A percentile compares a stretch with the other conserved stretches of the same genome.
These are phyloP conservation scores for Vireo altiloquus DNA, from an alignment of 2,113 vertebrate species.

Conservation along the genomic window DNA sequence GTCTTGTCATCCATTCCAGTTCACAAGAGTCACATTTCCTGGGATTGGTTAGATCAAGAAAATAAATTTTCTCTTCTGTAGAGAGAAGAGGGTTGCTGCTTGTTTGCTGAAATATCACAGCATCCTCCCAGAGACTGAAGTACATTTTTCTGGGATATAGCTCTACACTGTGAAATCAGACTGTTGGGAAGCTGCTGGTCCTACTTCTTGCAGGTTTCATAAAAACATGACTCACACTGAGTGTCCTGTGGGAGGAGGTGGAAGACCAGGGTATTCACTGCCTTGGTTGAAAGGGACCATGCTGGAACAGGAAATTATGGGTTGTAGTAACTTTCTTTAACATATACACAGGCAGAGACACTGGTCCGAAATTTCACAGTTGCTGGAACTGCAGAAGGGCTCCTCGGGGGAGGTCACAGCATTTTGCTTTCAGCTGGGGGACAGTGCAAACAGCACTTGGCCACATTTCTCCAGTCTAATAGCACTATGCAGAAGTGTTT, in stretches of 20 bases:
- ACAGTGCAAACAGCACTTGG: background rate
- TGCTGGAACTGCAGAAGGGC: background rate
- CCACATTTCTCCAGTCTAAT: background rate
- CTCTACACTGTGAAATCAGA: background rate
- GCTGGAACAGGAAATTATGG: background rate
- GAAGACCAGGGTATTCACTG: background rate
- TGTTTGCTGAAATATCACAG: background rate
- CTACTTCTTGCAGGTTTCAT: background rate
- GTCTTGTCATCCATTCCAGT: background rate
- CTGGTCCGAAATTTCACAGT: background rate
- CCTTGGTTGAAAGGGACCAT: background rate
- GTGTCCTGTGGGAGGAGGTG: background rate
- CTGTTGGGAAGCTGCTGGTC: background rate
- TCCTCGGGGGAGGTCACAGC: background rate
- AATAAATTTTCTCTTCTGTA: background rate
- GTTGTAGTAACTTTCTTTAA: background rate
- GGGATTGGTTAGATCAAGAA: background rate
- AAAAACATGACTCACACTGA: background rate
- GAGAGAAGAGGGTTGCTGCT: background rate
- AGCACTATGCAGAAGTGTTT: background rate
- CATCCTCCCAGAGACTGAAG: background rate
- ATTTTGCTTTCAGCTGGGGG: background rate
- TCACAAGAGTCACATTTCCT: background rate
- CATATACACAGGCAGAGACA: background rate
- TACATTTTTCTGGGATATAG: fast-evolving